Base-by-base conservation (phyloP, 2,888 invertebrate genomes). In the Anticlea derivata region DNA sequence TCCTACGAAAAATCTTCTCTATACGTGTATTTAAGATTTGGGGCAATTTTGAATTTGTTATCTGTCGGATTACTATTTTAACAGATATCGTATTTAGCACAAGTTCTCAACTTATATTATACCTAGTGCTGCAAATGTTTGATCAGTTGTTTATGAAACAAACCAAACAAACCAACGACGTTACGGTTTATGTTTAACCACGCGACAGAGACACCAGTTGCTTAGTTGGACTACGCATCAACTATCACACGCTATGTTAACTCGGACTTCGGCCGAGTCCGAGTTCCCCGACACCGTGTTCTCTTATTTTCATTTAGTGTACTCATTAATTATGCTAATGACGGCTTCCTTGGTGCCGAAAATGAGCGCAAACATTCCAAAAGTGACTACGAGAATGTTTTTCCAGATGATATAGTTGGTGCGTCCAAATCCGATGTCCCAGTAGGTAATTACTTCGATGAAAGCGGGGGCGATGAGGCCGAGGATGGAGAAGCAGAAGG, bases 401-500 rank as follows among this genome's bases (percentile, higher is more conserved):
- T 98, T 98, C 86, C 94, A 91, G 22, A 96, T 86, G 7, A 95
- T 92, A 93, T 94, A 96, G 63, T 95, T 92, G 60, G 80, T 92
- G 33, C 88, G 84, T 4, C 96, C 96, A 55, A 95, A 96, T 29
- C 96, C 96, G 59, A 94, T 93, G 48, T 96, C 94, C 96, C 97
- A 97, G 78, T 93, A 96, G 0, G 96, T 96, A 55, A 97, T 92
- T 2, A 96, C 92, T 86, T 98, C 97, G 57, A 98, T 95, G 51
- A 96, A 91, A 1, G 92, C 96, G 1, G 98, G 98, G 39, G 96
- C 94, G 46, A 98, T 93, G 24, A 98, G 93, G 8, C 98, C 98
- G 12, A 98, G 92, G 61, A 97, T 95, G 5, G 98, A 97, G 78
- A 97, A 97, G 75, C 97, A 97, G 74, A 98, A 95, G 31, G 98